These are phyloP conservation scores for Caenorhabditis zanzibari DNA, from an alignment of 2,888 invertebrate genomes.

Conservation along the genomic window DNA sequence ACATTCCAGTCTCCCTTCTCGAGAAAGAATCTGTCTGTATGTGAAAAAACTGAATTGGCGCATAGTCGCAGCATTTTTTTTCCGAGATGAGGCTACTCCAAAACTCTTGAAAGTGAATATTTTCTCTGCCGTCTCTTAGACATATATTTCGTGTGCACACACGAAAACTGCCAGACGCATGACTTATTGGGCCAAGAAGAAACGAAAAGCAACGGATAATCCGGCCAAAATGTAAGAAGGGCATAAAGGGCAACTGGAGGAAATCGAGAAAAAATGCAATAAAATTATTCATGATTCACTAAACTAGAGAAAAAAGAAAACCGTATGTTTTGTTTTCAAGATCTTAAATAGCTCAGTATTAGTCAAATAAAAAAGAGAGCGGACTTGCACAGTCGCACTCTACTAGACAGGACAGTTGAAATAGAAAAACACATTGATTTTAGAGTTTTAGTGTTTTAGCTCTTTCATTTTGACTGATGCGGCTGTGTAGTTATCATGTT, in stretches of 20 bases:
- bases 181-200: constrained; percentile 39
- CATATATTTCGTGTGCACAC: constrained; percentile 18
- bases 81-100: neutral
- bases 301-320: neutral
- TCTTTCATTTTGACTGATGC: no score
- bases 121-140: constrained; percentile 40
- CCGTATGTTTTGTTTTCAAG: no score
- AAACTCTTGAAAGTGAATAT: constrained; percentile 29
- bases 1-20: neutral
- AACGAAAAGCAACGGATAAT: constrained; percentile 40
- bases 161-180: constrained; percentile 38
- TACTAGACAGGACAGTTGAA: no score
- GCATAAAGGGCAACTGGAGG: constrained; percentile 2
- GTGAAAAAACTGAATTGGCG: neutral
- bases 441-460: no score
- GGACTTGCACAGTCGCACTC: no score
- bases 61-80: constrained; percentile 1
- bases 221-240: constrained; percentile 18
- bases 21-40: neutral
- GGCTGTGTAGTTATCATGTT: constrained; percentile 4
- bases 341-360: no score
- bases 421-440: no score
- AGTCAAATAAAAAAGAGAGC: no score
- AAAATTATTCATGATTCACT: neutral
- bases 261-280: neutral